Evolutionary conservation across 2,797 vertebrate species (phyloP), one percentile per base, ranked within the genome.

Genomic region (Anabas testudineus): DNA sequence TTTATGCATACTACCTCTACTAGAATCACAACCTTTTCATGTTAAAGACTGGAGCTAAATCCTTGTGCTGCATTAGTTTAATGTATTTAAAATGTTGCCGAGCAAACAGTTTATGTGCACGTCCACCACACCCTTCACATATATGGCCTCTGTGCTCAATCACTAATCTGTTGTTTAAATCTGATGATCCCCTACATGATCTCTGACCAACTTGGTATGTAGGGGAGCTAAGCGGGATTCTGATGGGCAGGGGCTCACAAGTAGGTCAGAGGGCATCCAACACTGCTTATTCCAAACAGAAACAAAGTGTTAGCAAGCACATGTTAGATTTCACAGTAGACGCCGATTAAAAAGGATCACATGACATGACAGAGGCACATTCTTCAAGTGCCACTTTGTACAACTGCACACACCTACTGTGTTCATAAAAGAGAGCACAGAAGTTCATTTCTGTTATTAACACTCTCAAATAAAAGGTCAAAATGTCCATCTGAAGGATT

Each of bases 271-370:
- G 90, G 90, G 81, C 71, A 75, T 84, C 71, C 68, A 80, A 87
- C 68, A 81, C 61, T 71, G 81, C 87, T 88, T 61, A 81, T 73
- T 66, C 82, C 82, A 84, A 89, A 89, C 83, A 87, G 87, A 86
- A 90, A 87, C 87, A 85, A 78, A 90, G 87, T 85, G 88, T 90
- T 86, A 81, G 84, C 78, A 68, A 81, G 81, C 84, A 76, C 74
- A 84, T 88, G 90, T 76, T 84, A 91, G 87, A 91, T 91, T 91
- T 91, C 85, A 88, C 87, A 90, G 83, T 80, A 51, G 78, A 89
- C 39, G 39, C 71, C 52, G 88, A 90, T 93, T 91, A 87, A 84
- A 87, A 78, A 53, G 77, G 84, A 79, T 90, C 87, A 68, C 18
- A 45, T 92, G 90, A 86, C 91, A 71, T 28, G 48, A 37, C 61